Evolutionary conservation across 2,113 vertebrate genomes (phyloP).

Genomic region (Ailurus styani): DNA sequence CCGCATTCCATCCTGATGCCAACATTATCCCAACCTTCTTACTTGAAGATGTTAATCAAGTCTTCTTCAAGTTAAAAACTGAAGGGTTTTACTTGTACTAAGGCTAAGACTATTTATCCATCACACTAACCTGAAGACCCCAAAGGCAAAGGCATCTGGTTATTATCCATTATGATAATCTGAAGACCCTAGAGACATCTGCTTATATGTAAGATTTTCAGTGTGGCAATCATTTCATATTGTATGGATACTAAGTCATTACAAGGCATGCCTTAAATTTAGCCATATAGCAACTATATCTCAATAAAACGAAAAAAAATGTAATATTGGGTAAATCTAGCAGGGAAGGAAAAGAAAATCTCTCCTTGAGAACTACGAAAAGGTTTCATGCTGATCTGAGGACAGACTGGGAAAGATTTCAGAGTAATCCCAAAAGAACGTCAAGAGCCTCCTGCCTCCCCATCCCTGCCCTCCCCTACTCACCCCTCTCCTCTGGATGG

Average conservation of each 20-base stretch:
- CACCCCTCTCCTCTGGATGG: slow-evolving; percentile 94
- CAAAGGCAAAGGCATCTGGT: background rate
- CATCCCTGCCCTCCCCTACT: background rate
- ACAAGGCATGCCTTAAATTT: background rate
- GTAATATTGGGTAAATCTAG: background rate
- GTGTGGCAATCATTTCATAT: background rate
- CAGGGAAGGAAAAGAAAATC: background rate
- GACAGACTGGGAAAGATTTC: background rate
- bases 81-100: background rate
- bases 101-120: background rate
- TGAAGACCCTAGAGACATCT: background rate
- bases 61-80: background rate
- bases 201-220: background rate
- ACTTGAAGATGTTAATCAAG: background rate
- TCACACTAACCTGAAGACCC: background rate
- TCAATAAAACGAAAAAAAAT: background rate
- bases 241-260: background rate
- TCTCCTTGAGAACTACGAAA: background rate
- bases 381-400: background rate
- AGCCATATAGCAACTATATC: background rate
- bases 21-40: background rate
- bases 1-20: background rate
- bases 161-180: background rate
- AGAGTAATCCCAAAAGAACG: background rate
- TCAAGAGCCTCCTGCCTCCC: background rate